Conservation (phyloP, 2,113 vertebrate genomes). For the Tupaia tana region DNA sequence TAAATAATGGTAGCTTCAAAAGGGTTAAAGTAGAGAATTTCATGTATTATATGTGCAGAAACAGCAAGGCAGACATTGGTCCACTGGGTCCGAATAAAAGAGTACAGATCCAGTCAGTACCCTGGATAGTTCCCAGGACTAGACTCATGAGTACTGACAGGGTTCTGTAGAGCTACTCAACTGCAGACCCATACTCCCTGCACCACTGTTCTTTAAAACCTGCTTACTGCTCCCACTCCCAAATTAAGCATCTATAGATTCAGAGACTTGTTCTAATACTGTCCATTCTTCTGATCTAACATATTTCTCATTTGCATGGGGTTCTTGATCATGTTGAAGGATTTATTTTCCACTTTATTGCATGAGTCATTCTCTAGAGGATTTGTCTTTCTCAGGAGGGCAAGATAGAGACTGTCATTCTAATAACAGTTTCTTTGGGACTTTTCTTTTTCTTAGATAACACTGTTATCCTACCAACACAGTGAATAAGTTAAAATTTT, state of each 20-base stretch:
- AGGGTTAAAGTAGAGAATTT: background rate
- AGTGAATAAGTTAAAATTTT: background rate
- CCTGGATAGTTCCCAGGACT: slow-evolving; percentile 73
- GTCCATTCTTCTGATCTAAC: background rate
- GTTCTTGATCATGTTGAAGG: background rate
- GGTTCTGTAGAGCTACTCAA: slow-evolving; percentile 32
- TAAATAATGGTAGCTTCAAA: background rate
- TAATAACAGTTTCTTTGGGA: background rate
- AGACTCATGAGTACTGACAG: background rate
- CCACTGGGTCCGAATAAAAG: background rate
- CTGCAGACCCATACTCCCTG: background rate
- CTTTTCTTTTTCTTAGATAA: background rate
- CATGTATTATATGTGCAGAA: background rate
- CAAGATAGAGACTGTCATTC: background rate
- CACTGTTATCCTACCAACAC: background rate
- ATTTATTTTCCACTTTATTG: background rate
- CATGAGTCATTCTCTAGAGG: background rate
- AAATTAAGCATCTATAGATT: background rate
- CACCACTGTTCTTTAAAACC: background rate
- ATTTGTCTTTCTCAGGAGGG: background rate
- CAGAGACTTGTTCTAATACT: background rate
- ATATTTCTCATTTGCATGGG: background rate
- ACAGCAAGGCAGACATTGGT: background rate
- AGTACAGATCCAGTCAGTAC: slow-evolving; percentile 69
- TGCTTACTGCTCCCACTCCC: background rate